Evolutionary conservation across 2,888 invertebrate genomes (phyloP).

Genomic region (Tipula lateralis): DNA sequence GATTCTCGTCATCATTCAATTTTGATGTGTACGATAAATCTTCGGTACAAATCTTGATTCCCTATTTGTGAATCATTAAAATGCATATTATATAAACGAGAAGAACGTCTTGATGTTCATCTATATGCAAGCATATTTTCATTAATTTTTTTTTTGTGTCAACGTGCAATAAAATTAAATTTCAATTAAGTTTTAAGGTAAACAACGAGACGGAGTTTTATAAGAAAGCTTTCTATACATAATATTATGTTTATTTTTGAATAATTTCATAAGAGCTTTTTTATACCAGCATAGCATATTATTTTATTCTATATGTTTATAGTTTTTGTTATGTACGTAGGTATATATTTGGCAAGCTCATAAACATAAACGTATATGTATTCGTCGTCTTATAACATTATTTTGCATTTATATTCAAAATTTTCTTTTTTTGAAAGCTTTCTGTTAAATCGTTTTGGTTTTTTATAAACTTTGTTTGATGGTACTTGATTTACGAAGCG

Average conservation of each 20-base stretch:
- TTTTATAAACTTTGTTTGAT: background rate
- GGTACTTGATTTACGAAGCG: background rate
- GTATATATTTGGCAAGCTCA: background rate
- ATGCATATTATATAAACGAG: background rate
- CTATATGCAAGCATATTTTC: background rate
- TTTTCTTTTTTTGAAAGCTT: background rate
- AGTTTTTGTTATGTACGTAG: background rate
- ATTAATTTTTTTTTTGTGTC: background rate
- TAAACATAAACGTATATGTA: background rate
- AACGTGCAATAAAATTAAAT: background rate
- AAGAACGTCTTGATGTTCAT: background rate
- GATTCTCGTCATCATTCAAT: background rate
- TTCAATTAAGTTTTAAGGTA: background rate
- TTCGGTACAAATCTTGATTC: background rate
- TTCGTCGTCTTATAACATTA: background rate
- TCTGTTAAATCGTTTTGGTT: background rate
- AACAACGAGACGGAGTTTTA: background rate
- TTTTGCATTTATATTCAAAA: background rate
- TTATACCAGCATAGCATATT: background rate
- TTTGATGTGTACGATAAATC: background rate
- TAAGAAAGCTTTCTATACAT: background rate
- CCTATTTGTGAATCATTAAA: background rate
- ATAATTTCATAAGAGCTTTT: background rate
- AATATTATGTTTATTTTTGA: background rate
- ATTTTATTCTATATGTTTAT: background rate